phyloP scores from a whole-genome alignment of 2,113 vertebrate genomes.

The Mastomys coucha region DNA sequence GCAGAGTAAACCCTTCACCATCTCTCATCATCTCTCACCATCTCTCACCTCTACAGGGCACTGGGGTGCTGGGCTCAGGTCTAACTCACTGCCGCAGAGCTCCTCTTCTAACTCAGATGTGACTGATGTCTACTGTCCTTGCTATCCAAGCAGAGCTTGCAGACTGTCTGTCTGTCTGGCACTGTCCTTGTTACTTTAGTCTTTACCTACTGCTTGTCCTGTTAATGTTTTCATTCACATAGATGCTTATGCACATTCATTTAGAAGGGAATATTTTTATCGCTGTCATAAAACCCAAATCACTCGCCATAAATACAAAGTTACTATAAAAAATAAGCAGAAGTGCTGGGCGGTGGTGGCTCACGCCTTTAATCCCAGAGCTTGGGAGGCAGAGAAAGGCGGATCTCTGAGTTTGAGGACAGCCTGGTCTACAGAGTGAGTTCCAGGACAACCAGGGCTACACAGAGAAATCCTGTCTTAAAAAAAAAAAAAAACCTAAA shows the following conservation, averaged over 20 bases:
- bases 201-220: background rate
- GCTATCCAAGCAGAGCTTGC: background rate
- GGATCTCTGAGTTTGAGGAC: background rate
- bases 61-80: background rate
- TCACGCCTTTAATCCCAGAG: background rate
- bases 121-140: background rate
- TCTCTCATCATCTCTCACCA: background rate
- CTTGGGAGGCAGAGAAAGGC: background rate
- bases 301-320: slow-evolving; percentile 51
- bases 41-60: background rate
- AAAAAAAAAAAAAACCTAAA: background rate
- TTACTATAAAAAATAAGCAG: slow-evolving; percentile 40
- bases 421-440: background rate
- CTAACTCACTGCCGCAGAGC: background rate
- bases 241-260: slow-evolving; percentile 12
- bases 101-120: background rate
- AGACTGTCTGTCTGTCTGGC: background rate
- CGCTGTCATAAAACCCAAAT: slow-evolving; percentile 39
- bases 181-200: background rate
- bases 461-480: background rate
- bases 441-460: background rate
- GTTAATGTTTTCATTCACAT: slow-evolving; percentile 45
- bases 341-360: background rate
- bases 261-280: slow-evolving; percentile 57
- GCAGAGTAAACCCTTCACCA: background rate